Evolutionary conservation across 2,888 invertebrate species (phyloP).

Genomic region (Himalopsyche tibetana): DNA sequence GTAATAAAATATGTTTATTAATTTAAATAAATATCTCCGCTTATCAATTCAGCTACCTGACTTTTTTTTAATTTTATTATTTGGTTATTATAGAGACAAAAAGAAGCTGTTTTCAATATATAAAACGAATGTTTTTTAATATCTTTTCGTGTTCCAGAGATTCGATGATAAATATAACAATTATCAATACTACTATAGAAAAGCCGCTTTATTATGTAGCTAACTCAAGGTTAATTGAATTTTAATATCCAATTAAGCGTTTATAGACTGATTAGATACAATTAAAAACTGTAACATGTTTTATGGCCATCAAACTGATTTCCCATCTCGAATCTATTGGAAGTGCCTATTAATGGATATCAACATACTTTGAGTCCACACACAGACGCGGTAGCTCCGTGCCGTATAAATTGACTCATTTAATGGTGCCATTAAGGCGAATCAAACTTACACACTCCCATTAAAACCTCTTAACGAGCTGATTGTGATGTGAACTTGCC

Average conservation of each 20-base stretch:
- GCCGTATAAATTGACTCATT: constrained; percentile 62
- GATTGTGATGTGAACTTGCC: constrained; percentile 55
- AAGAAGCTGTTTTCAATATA: too few relatives aligned
- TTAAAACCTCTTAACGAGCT: constrained; percentile 60
- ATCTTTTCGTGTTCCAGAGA: too few relatives aligned
- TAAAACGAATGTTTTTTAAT: too few relatives aligned
- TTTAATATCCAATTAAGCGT: neutral
- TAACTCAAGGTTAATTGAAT: neutral
- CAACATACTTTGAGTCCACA: constrained; percentile 32
- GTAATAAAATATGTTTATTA: too few relatives aligned
- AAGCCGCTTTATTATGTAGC: neutral
- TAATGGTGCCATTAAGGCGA: constrained; percentile 62
- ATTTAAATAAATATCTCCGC: too few relatives aligned
- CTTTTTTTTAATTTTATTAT: too few relatives aligned
- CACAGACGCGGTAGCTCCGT: constrained; percentile 47
- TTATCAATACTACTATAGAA: neutral
- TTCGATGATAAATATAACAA: too few relatives aligned
- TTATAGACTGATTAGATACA: neutral
- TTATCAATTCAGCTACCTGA: too few relatives aligned
- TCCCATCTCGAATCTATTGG: neutral
- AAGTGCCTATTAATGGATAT: neutral
- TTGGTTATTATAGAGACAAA: too few relatives aligned
- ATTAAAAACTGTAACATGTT: constrained; percentile 34
- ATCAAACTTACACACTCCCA: constrained; percentile 62
- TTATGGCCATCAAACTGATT: neutral